These are phyloP conservation scores for Phyllostomus discolor DNA, from an alignment of 2,113 vertebrate species.

Conservation along the genomic window DNA sequence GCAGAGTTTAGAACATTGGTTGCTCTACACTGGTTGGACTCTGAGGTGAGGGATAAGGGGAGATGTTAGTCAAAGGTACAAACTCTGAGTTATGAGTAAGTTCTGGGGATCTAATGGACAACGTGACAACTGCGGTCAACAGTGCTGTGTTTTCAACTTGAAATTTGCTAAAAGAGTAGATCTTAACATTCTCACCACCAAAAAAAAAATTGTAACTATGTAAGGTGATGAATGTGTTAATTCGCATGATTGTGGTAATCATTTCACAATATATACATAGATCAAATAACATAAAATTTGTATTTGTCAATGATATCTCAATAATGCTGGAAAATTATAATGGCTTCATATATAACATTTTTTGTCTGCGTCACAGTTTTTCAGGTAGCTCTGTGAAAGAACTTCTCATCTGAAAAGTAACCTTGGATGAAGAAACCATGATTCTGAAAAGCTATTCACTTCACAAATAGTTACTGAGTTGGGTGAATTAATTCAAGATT, in stretches of 20 bases:
- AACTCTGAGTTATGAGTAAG: neutral
- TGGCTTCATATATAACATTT: neutral
- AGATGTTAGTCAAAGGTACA: neutral
- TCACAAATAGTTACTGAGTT: conserved; percentile 10
- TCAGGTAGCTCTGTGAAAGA: neutral
- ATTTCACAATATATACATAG: neutral
- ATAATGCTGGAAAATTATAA: neutral
- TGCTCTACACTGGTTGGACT: neutral
- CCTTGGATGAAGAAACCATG: neutral
- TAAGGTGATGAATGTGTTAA: neutral
- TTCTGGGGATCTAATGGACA: neutral
- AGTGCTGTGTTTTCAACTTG: neutral
- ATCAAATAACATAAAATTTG: neutral
- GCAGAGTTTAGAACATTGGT: neutral
- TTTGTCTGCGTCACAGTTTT: neutral
- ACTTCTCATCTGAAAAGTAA: conserved; percentile 1
- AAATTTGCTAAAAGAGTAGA: neutral
- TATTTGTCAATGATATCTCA: neutral
- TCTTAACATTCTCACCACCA: neutral
- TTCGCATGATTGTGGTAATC: neutral
- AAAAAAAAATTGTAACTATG: neutral
- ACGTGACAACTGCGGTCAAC: neutral
- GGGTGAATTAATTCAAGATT: neutral
- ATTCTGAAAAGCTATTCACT: neutral
- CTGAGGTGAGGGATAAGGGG: neutral